Conservation (phyloP, 2,113 vertebrate species). For the Istiophorus platypterus region DNA sequence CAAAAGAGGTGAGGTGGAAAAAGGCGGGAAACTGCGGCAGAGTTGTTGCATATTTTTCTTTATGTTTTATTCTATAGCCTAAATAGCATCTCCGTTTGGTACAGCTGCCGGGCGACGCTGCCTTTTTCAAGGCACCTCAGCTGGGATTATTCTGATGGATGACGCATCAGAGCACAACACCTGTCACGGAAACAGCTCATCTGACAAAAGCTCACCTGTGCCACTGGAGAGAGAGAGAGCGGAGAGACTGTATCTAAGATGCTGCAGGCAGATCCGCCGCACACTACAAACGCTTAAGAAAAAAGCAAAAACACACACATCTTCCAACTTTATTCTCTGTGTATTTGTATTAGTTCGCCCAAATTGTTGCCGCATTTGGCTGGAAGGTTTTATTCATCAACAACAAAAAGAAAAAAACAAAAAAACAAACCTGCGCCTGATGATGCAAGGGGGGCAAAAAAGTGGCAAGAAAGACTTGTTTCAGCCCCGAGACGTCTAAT, state of each 20-base stretch:
- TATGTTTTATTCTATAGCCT: slow-evolving; percentile 57
- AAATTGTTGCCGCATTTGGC: not conserved
- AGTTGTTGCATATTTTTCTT: slow-evolving; percentile 5
- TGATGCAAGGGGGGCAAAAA: slow-evolving; percentile 37
- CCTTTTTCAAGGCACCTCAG: slow-evolving; percentile 6
- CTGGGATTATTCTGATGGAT: slow-evolving; percentile 57
- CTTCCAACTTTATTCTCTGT: slow-evolving; percentile 12
- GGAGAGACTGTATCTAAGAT: slow-evolving; percentile 18
- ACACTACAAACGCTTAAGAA: not conserved
- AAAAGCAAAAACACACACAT: not conserved
- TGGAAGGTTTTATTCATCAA: slow-evolving; percentile 24
- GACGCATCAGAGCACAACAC: slow-evolving; percentile 53
- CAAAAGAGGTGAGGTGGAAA: not conserved
- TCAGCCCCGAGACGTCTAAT: slow-evolving; percentile 13
- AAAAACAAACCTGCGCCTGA: slow-evolving; percentile 23
- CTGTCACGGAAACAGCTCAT: slow-evolving; percentile 50
- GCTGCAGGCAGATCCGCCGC: slow-evolving; percentile 31
- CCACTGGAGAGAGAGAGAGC: slow-evolving; percentile 26
- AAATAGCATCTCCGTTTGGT: slow-evolving; percentile 36
- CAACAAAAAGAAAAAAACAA: no score
- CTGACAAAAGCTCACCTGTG: slow-evolving; percentile 33
- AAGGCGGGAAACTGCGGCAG: slow-evolving; percentile 5
- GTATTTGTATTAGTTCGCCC: slow-evolving; percentile 12
- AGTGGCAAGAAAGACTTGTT: slow-evolving; percentile 32
- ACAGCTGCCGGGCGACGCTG: slow-evolving; percentile 19